Conservation (phyloP, 2,888 invertebrate species). For the Drosophila antonietae region DNA sequence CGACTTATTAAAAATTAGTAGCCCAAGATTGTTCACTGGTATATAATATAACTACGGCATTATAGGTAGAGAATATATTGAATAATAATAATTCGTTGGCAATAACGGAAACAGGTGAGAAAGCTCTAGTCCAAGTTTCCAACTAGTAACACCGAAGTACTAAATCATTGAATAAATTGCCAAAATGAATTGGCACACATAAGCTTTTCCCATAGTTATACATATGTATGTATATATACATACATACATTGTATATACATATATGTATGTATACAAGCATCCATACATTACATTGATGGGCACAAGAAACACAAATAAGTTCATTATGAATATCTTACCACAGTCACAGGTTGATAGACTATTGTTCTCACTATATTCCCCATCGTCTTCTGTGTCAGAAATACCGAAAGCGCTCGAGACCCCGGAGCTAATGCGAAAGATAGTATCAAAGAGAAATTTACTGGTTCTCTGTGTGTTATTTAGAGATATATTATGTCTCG, state of each 20-base stretch:
- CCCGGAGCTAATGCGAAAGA: constrained; percentile 88
- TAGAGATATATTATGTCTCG: constrained; percentile 31
- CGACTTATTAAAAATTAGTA: background rate
- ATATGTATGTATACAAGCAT: no score
- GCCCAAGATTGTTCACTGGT: background rate
- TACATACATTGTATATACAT: no score
- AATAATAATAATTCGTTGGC: background rate
- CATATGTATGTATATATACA: no score
- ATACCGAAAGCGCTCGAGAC: constrained; percentile 84
- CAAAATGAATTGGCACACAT: background rate
- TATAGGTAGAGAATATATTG: background rate
- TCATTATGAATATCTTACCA: constrained; percentile 85
- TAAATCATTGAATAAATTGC: background rate
- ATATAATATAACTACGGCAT: background rate
- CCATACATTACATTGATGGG: background rate
- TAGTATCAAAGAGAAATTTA: constrained; percentile 90
- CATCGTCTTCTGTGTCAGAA: constrained; percentile 85
- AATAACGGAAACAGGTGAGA: background rate
- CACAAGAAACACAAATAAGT: background rate
- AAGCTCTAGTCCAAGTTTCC: background rate
- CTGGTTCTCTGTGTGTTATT: constrained; percentile 86
- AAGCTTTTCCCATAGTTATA: background rate
- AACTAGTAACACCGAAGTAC: background rate
- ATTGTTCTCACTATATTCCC: constrained; percentile 87
- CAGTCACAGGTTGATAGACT: constrained; percentile 89